phyloP scores from a whole-genome alignment of 2,797 vertebrate genomes.

The Bufotes viridis region DNA sequence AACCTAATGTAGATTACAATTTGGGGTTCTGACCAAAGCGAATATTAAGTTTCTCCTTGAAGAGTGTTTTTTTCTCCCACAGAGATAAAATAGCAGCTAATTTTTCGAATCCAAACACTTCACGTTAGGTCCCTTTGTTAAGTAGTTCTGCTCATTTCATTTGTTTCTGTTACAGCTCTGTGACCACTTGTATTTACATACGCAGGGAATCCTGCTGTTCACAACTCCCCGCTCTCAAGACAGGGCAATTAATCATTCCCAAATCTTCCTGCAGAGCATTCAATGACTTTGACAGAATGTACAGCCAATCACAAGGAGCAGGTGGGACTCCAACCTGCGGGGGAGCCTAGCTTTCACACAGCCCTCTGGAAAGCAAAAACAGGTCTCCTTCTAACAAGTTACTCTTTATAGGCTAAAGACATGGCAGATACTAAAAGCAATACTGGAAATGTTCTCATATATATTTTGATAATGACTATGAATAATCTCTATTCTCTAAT shows the following conservation, averaged over 20 bases:
- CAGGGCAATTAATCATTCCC: slow-evolving; percentile 97
- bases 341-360: slow-evolving; percentile 73
- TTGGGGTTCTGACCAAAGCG: slow-evolving; percentile 34
- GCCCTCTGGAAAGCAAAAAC: slow-evolving; percentile 62
- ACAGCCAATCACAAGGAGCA: slow-evolving; percentile 83
- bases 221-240: slow-evolving; percentile 84
- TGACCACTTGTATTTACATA: slow-evolving; percentile 91
- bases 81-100: slow-evolving; percentile 73
- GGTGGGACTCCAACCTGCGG: slow-evolving; percentile 86
- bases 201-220: slow-evolving; percentile 89
- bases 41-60: slow-evolving; percentile 64
- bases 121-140: slow-evolving; percentile 73
- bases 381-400: slow-evolving; percentile 64
- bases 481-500: background rate
- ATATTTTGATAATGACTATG: background rate
- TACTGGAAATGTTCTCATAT: background rate
- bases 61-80: slow-evolving; percentile 69
- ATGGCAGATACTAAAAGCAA: slow-evolving; percentile 2
- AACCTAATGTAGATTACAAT: slow-evolving; percentile 12
- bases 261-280: slow-evolving; percentile 85
- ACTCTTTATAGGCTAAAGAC: slow-evolving; percentile 25
- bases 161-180: slow-evolving; percentile 74
- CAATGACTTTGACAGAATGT: slow-evolving; percentile 83
- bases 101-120: slow-evolving; percentile 72
- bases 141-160: slow-evolving; percentile 82